Base-by-base conservation (phyloP, 2,113 vertebrate species). In the Guaruba guarouba region DNA sequence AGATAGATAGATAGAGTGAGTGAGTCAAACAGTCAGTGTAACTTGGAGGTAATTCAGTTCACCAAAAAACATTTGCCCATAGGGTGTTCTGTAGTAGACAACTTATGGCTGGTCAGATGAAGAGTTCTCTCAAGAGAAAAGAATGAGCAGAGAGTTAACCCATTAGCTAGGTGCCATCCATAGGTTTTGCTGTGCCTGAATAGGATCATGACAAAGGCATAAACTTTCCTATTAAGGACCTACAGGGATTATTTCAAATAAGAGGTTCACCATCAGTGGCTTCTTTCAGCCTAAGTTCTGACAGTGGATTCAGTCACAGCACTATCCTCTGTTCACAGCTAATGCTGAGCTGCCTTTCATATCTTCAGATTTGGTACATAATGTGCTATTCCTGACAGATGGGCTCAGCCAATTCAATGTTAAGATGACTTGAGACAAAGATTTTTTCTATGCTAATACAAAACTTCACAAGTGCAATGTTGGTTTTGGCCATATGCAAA, bases 241-340 rank as follows among this genome's bases (percentile, higher is more conserved):
- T 55, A 4, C 12, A 63, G 11, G 4, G 14, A 33, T 49, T 83
- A 35, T 17, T 7, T 49, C 17, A 48, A 69, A 31, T 29, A 62
- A 0, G 33, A 3, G 25, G 7, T 71, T 68, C 17, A 51, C 9
- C 5, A 7, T 8, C 1, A 35, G 4, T 9, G 9, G 1, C 2
- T 57, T 67, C 18, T 51, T 35, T 44, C 31, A 59, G 10, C 10
- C 29, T 55, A 18, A 4, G 10, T 76, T 82, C n/a, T 52, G 37
- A 13, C 13, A 43, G 16, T 23, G 24, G 24, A 16, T 85, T 76
- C 35, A 39, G 13, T 23, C 25, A 16, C 61, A 74, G 13, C 37
- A 87, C 7, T 23, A 14, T 55, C 3, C 9, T 11, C 23, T 2
- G 0, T 8, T 88, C 29, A n/a, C 22, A 55, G 51, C 2, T 59